Evolutionary conservation across 2,888 invertebrate species (phyloP).

Genomic region (Pseudanteris insignis): DNA sequence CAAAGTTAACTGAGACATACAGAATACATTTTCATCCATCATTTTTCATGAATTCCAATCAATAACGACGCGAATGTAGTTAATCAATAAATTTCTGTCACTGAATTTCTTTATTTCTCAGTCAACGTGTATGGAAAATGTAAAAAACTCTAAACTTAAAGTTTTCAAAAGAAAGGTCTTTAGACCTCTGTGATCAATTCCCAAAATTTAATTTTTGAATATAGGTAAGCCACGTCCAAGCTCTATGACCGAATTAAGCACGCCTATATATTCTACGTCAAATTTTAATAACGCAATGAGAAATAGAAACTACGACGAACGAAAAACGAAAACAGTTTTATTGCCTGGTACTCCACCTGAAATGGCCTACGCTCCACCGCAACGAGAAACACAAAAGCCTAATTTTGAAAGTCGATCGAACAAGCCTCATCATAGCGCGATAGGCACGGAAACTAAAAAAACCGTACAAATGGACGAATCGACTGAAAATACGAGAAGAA

Average conservation of each 20-base stretch:
- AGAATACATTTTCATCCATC: slow-evolving; percentile 5
- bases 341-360: slow-evolving; percentile 72
- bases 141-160: slow-evolving; percentile 1
- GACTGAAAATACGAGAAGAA: slow-evolving; percentile 73
- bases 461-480: slow-evolving; percentile 78
- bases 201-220: neutral
- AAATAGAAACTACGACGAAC: slow-evolving; percentile 38
- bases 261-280: slow-evolving; percentile 68
- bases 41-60: no score
- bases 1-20: slow-evolving; percentile 21
- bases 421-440: slow-evolving; percentile 71
- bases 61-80: no score
- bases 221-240: slow-evolving; percentile 62
- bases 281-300: slow-evolving; percentile 50
- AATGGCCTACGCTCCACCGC: slow-evolving; percentile 70
- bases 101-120: slow-evolving; percentile 26
- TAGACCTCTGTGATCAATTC: no score
- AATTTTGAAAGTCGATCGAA: slow-evolving; percentile 70
- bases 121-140: slow-evolving; percentile 5
- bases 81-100: no score
- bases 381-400: slow-evolving; percentile 68
- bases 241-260: slow-evolving; percentile 61
- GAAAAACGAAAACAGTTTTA: slow-evolving; percentile 64
- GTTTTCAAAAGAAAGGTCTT: no score
- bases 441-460: slow-evolving; percentile 76